A percentile compares a stretch with the other conserved stretches of the same genome.
phyloP scores from a whole-genome alignment of 2,797 vertebrate species.

The Siniperca undulata region DNA sequence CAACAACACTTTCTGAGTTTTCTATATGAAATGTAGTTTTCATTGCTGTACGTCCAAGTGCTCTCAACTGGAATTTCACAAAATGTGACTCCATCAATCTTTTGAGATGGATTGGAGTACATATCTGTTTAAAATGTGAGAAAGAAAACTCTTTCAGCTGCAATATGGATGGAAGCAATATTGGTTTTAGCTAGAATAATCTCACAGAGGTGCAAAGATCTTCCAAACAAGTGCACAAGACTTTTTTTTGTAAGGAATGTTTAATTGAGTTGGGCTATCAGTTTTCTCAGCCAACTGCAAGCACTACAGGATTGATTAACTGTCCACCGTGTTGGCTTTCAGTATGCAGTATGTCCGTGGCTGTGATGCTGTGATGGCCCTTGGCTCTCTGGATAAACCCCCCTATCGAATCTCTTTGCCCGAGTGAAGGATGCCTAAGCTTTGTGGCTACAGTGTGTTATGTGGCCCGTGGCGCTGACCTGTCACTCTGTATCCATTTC shows the following conservation, averaged over 20 bases:
- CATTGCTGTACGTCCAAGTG: not conserved
- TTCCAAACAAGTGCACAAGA: not conserved
- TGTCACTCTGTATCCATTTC: conserved; percentile 73
- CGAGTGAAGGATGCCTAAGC: conserved; percentile 44
- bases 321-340: conserved; percentile 21
- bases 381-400: conserved; percentile 47
- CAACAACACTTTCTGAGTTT: not conserved
- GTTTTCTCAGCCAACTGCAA: conserved; percentile 21
- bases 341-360: conserved; percentile 21
- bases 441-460: conserved; percentile 61
- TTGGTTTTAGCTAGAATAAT: not conserved
- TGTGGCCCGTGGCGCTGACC: conserved; percentile 64
- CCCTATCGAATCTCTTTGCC: conserved; percentile 38
- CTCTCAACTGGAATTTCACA: not conserved
- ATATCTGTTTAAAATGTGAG: not conserved
- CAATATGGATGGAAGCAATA: not conserved
- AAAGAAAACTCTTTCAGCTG: not conserved
- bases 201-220: not conserved
- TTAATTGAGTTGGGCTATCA: not conserved
- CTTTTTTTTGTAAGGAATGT: not conserved
- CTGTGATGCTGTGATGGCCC: conserved; percentile 35
- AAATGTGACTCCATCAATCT: not conserved
- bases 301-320: conserved; percentile 36
- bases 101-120: not conserved
- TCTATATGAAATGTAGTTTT: not conserved